These are phyloP conservation scores for Pituophis catenifer DNA, from an alignment of 2,113 vertebrate genomes.

Conservation along the genomic window DNA sequence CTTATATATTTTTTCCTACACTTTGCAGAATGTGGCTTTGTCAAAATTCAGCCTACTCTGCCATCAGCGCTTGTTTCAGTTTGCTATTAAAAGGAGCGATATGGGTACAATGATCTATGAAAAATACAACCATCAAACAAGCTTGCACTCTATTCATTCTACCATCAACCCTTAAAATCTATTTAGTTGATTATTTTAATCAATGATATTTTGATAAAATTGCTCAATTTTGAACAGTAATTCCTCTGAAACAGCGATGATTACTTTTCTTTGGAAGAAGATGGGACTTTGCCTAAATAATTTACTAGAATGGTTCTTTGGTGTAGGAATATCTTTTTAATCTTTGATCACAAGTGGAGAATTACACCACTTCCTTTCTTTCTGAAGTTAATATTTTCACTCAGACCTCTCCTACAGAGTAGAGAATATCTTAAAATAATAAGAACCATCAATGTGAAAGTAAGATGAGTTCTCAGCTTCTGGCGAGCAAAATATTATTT, in stretches of 20 bases:
- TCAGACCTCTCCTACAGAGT: background rate
- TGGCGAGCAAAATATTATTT: background rate
- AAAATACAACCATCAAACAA: background rate
- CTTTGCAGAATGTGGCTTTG: background rate
- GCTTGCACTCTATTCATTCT: background rate
- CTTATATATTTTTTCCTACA: background rate
- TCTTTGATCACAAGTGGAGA: constrained; percentile 10
- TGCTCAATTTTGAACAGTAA: background rate
- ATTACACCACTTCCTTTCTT: background rate
- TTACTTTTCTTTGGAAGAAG: constrained; percentile 3
- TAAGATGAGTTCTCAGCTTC: background rate
- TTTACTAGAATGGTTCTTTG: constrained; percentile 6
- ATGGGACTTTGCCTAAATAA: constrained; percentile 14
- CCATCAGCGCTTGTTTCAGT: background rate
- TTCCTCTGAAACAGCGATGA: background rate
- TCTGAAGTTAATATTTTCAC: constrained; percentile 14
- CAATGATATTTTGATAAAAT: background rate
- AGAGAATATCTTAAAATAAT: background rate
- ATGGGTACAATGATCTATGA: background rate
- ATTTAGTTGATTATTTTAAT: background rate
- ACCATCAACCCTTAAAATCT: background rate
- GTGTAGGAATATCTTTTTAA: constrained; percentile 6
- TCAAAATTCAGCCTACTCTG: background rate
- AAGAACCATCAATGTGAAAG: background rate
- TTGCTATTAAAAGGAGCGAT: background rate